Evolutionary conservation across 2,113 vertebrate species (phyloP).

Genomic region (Ploceus nigricollis): DNA sequence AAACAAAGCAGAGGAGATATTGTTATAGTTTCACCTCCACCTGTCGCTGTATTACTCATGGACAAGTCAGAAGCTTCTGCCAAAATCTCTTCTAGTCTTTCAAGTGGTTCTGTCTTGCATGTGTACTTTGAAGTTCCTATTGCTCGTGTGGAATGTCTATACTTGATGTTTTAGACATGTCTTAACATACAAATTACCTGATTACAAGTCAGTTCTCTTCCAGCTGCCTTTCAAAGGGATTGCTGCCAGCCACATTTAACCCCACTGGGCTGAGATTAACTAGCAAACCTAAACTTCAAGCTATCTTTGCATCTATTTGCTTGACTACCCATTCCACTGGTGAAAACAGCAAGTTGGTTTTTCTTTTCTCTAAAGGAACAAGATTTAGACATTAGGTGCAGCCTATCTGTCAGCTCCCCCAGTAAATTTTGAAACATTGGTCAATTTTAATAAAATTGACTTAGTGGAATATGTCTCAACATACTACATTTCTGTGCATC

Average conservation of each 20-base stretch:
- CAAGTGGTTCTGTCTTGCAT: background rate
- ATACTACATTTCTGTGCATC: background rate
- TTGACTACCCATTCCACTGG: background rate
- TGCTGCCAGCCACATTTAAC: slow-evolving; percentile 21
- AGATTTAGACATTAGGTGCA: background rate
- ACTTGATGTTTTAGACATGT: background rate
- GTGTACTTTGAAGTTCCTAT: slow-evolving; percentile 8
- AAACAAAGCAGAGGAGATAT: background rate
- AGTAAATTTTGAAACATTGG: background rate
- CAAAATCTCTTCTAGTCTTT: background rate
- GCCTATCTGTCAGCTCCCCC: background rate
- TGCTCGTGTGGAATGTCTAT: background rate
- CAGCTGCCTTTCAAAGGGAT: background rate
- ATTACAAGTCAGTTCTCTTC: slow-evolving; percentile 11
- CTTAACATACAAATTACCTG: slow-evolving; percentile 2
- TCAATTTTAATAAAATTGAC: background rate
- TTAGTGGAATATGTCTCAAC: background rate
- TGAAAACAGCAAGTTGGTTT: background rate
- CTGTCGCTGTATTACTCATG: background rate
- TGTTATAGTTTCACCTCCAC: background rate
- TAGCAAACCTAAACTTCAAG: background rate
- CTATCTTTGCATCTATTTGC: background rate
- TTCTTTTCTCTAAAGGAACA: background rate
- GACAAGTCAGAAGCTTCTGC: background rate
- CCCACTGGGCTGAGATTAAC: background rate